Base-by-base conservation (phyloP, 2,113 vertebrate genomes). In the Strigops habroptila region DNA sequence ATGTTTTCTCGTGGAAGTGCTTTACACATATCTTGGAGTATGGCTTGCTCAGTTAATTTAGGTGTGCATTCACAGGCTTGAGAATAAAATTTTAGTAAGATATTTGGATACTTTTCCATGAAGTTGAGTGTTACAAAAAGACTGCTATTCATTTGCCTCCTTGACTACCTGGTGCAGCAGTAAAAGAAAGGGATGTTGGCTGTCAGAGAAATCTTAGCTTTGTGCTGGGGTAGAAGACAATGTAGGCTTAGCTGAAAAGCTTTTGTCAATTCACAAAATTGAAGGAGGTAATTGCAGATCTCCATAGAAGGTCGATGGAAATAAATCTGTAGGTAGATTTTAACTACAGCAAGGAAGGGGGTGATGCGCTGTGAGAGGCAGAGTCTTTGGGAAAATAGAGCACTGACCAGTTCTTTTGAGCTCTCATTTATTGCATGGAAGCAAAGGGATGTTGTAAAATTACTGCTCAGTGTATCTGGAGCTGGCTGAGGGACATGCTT, bases 401-500 rank as follows among this genome's bases (percentile, higher is more conserved):
- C 70, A 60, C 7, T n/a, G 35, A 52, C 22, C 28, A 21, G 1
- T 79, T 78, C 51, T 68, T 87, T 46, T 62, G 57, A 69, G 30
- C 15, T 68, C 27, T 69, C 12, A 23, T 57, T 87, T 89, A 37
- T 49, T 51, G 22, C n/a, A 65, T 5, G 18, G 41, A 39, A 22
- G 44, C 23, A 83, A 83, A 68, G 5, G 3, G 23, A 35, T 27
- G 27, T 14, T 21, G 14, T 37, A 44, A 80, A 83, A 65, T 67
- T 60, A 22, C 19, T 46, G 18, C 6, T 92, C 7, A 14, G 30
- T 48, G 3, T 46, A 41, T 75, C 39, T 60, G n/a, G 27, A 87
- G 49, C 25, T 1, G 4, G 24, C 39, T 2, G 3, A 88, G 21
- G 5, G 30, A 48, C 5, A 31, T 0, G 0, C 8, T 92, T 63